Evolutionary conservation across 2,797 vertebrate species (phyloP).

Genomic region (Melopsittacus undulatus): DNA sequence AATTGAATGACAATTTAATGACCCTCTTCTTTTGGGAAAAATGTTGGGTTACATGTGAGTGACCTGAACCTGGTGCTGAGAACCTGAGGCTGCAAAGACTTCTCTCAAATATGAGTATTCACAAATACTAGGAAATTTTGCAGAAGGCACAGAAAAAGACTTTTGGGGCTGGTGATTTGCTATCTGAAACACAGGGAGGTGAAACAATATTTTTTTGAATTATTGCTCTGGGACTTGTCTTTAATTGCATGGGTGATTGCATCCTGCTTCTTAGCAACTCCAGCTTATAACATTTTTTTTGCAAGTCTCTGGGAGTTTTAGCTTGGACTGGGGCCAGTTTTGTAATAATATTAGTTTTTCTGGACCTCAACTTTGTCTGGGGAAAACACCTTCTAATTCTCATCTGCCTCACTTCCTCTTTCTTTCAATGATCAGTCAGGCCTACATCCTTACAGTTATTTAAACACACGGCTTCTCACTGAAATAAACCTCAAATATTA

Average conservation of each 20-base stretch:
- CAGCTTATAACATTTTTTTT: not conserved
- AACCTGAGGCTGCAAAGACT: not conserved
- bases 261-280: not conserved
- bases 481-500: not conserved
- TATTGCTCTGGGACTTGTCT: not conserved
- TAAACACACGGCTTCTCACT: not conserved
- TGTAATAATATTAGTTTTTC: not conserved
- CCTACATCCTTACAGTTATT: not conserved
- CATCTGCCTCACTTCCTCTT: not conserved
- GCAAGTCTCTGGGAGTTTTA: not conserved
- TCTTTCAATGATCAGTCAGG: not conserved
- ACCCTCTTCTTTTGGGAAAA: not conserved
- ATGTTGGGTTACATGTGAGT: rapidly evolving
- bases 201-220: not conserved
- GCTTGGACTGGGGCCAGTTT: not conserved
- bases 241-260: not conserved
- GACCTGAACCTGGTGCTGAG: not conserved
- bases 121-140: not conserved
- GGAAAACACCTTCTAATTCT: constrained; percentile 5
- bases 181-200: not conserved
- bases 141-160: not conserved
- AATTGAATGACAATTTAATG: not conserved
- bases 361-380: not conserved
- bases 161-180: not conserved
- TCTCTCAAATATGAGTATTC: not conserved